Base-by-base conservation (phyloP, 2,888 invertebrate genomes). In the Drosophila subsilvestris region DNA sequence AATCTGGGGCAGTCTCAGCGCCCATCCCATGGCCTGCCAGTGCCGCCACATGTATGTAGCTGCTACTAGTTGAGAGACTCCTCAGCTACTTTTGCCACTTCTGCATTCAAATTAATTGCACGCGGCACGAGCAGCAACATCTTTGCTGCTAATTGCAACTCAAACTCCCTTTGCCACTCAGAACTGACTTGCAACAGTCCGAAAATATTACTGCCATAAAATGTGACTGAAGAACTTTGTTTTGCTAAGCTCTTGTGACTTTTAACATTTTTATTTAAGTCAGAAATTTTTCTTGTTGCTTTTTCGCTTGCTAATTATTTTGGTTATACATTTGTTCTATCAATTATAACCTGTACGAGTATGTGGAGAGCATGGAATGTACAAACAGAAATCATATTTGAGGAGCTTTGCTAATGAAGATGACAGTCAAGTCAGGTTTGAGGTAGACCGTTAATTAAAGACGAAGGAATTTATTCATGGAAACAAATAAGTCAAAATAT, bases 91-190 rank as follows among this genome's bases (percentile, higher is more conserved):
- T 53, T 50, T 43, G 43, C 20, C 43, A 29, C 20, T 79, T 79
- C 44, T 45, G 67, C 73, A 76, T 80, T 84, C 76, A 70, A 84
- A 79, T 79, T 81, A 79, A 75, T 85, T 74, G 68, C 83, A 69
- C 45, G n/a, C 63, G 72, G 74, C 76, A 69, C 69, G 65, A 74
- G 68, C 55, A 63, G 53, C 53, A 55, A 50, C 49, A 12, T 47
- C 45, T 57, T 25, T 18, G 48, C 37, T 57, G 57, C 44, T 57
- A 32, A 32, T 47, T 57, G 29, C 25, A 51, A 12, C n/a, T 37
- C 32, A 22, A 10, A 18, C 18, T 20, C 20, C 18, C 32, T 32
- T 7, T 45, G 63, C 53, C 74, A 37, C 74, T 37, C 63, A 12
- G 2, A 17, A 8, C 22, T 20, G 45, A 20, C 10, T 12, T 17